phyloP scores from a whole-genome alignment of 2,888 invertebrate species.

The Thymelicus lineola region DNA sequence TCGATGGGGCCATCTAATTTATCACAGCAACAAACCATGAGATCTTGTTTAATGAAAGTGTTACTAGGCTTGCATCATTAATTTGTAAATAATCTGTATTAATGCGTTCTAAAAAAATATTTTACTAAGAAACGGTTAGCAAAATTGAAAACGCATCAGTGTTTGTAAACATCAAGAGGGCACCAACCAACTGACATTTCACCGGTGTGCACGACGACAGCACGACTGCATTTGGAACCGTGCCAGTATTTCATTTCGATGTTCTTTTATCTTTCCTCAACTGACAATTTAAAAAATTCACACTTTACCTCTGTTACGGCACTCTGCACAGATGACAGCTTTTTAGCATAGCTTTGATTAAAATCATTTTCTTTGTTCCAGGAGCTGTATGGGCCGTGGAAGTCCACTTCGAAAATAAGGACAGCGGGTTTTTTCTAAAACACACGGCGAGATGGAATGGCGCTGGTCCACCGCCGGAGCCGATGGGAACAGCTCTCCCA shows the following conservation, averaged over 20 bases:
- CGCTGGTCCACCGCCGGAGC: slow-evolving; percentile 76
- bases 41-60: too few species aligned
- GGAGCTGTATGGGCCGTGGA: slow-evolving; percentile 90
- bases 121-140: background rate
- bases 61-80: background rate
- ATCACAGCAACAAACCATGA: too few species aligned
- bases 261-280: slow-evolving; percentile 71
- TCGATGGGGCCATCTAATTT: too few species aligned
- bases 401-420: slow-evolving; percentile 96
- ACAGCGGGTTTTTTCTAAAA: slow-evolving; percentile 95
- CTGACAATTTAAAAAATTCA: slow-evolving; percentile 69
- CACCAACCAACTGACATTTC: slow-evolving; percentile 55
- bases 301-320: slow-evolving; percentile 64
- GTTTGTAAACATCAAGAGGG: slow-evolving; percentile 70
- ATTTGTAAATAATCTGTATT: background rate
- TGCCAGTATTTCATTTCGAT: slow-evolving; percentile 68
- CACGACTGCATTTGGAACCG: slow-evolving; percentile 66
- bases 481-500: slow-evolving; percentile 79
- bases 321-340: slow-evolving; percentile 50
- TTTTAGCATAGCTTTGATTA: slow-evolving; percentile 52
- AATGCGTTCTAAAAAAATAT: background rate
- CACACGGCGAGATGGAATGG: slow-evolving; percentile 91
- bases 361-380: slow-evolving; percentile 72
- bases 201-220: slow-evolving; percentile 47
- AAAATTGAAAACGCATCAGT: slow-evolving; percentile 52